Evolutionary conservation across 2,797 vertebrate genomes (phyloP), one percentile per base, ranked within the genome.

Genomic region (Enteromius treurensis): DNA sequence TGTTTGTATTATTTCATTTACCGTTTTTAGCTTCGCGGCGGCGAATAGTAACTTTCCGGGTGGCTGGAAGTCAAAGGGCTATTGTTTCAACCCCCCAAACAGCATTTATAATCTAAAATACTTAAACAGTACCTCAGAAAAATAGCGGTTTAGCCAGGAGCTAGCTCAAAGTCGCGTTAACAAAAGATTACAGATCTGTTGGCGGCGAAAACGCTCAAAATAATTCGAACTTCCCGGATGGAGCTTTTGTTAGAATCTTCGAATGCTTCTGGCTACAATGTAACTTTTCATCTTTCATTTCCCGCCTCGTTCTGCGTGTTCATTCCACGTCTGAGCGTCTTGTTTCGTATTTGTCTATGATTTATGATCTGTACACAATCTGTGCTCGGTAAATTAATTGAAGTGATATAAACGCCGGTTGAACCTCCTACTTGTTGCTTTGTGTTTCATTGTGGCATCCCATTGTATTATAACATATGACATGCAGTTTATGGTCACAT

Each of bases 371-470:
- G 11, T 4, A 8, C 3, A 17, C 19, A 64, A 51, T 74, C 14
- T 64, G 40, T 6, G 42, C 21, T 64, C 34, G 9, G n/a, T 73
- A 15, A 62, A 51, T 64, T 0, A 10, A 51, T n/a, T 51, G 2
- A 62, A 74, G 17, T 1, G 21, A 74, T 32, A 70, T 60, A 47
- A 64, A 51, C 40, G 23, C 23, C 10, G 45, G 5, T 34, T 51
- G n/a, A 53, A 26, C 21, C 14, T 55, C 51, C 26, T 74, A 74
- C 80, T 81, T 81, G 79, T 81, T 81, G 80, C 69, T 14, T 62
- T 73, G 68, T 10, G 17, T 13, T 70, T 23, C 32, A 23, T 55
- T 70, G 78, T 34, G 10, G 53, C 53, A 10, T 34, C 26, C 32
- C 40, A 19, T 29, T 45, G 26, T 23, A 32, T 26, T 17, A 69